Base-by-base conservation (phyloP, 2,888 invertebrate genomes). In the Trileptium ribeirensis region DNA sequence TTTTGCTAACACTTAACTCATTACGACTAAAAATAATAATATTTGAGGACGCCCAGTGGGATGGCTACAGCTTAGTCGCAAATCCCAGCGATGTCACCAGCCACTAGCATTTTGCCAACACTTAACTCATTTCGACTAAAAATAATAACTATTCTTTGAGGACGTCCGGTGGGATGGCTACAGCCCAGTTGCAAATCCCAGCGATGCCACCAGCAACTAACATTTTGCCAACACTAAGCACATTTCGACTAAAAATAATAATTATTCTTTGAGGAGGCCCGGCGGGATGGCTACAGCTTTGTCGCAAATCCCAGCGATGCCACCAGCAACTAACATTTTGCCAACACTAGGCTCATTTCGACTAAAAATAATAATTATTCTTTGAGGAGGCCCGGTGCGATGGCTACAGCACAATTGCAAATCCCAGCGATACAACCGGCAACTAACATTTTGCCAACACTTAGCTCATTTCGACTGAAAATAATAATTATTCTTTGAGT, bases 31-130 rank as follows among this genome's bases (percentile, higher is more conserved):
- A n/a, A n/a, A n/a, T n/a, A n/a, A n/a, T n/a, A n/a, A n/a, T n/a
- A n/a, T n/a, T 99, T 99, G 80, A 99, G 91, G n/a, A 98, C 97
- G 91, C 99, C 99, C 33, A 97, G 94, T 0, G 97, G 97, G 92
- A 99, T 96, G 84, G 95, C 98, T 51, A 98, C 93, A 2, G 86
- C 36, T 98, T 99, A 99, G 90, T 98, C 97, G 85, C 94, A 93
- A 88, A 99, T 94, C 82, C 99, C 99, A 82, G 99, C 97, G 89
- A 93, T 92, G 67, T 99, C 99, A 84, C 99, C 99, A 84, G 98
- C 97, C 86, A 95, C 91, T 85, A 99, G 92, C 0, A 95, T 96
- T 79, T 93, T 92, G 36, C 92, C 86, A 83, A 95, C 91, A 86
- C 93, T 93, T 34, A 93, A 86, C 85, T 93, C 92, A 78, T 91